These are phyloP conservation scores for Bambusicola thoracicus DNA, from an alignment of 2,113 vertebrate species.

Conservation along the genomic window DNA sequence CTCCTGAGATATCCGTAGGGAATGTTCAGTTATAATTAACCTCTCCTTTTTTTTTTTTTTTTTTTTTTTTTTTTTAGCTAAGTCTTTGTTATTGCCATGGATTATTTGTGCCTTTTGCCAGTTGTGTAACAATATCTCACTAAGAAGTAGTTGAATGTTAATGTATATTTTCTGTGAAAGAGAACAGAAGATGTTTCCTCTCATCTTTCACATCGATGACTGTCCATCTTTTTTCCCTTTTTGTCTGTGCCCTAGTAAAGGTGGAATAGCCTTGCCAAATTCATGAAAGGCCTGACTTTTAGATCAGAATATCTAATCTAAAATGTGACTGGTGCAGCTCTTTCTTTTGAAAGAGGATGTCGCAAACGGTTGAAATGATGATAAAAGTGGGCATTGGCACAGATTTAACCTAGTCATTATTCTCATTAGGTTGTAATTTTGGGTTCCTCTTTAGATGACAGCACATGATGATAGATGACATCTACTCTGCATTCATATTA, in stretches of 20 bases:
- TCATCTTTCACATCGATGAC: slow-evolving; percentile 12
- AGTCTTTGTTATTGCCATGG: slow-evolving; percentile 50
- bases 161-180: slow-evolving; percentile 56
- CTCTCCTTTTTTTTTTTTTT: neutral
- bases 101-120: slow-evolving; percentile 63
- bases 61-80: neutral
- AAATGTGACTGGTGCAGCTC: neutral
- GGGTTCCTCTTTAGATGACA: slow-evolving; percentile 13
- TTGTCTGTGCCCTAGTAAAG: neutral
- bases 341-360: slow-evolving; percentile 3
- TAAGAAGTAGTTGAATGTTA: slow-evolving; percentile 60
- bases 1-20: slow-evolving; percentile 68
- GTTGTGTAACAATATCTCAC: slow-evolving; percentile 54
- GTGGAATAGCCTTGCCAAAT: neutral
- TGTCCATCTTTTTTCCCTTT: slow-evolving; percentile 33
- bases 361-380: slow-evolving; percentile 38
- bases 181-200: slow-evolving; percentile 39
- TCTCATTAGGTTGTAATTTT: slow-evolving; percentile 55
- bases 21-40: slow-evolving; percentile 75
- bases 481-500: neutral
- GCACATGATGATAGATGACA: slow-evolving; percentile 13
- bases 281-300: neutral
- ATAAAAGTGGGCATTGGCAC: slow-evolving; percentile 33
- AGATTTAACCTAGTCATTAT: slow-evolving; percentile 53
- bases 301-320: neutral